phyloP scores from a whole-genome alignment of 2,888 invertebrate species.

The Cremastobaeus sp. region DNA sequence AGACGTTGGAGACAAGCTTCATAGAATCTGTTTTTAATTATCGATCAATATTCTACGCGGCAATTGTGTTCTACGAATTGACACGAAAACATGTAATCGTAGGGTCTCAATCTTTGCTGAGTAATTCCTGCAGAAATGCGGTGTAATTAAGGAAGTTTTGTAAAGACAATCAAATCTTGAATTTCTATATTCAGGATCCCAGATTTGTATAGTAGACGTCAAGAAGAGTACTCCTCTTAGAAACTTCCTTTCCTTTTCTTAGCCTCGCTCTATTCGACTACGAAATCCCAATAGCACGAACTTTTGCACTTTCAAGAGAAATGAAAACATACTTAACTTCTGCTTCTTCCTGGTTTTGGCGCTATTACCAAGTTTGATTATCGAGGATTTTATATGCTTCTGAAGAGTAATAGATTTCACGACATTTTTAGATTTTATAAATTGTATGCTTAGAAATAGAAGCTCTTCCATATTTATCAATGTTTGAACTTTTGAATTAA shows the following conservation, averaged over 20 bases:
- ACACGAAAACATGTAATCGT: slow-evolving; percentile 49
- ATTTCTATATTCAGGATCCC: slow-evolving; percentile 60
- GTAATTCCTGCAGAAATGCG: slow-evolving; percentile 66
- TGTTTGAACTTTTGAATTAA: not conserved
- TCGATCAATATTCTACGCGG: slow-evolving; percentile 16
- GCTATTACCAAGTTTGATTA: slow-evolving; percentile 37
- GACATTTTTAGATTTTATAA: slow-evolving; percentile 15
- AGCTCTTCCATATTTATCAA: not conserved
- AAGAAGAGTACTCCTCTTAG: slow-evolving; percentile 28
- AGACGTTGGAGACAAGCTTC: not conserved
- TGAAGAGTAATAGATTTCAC: slow-evolving; percentile 32
- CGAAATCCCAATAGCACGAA: slow-evolving; percentile 60
- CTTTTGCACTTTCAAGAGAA: slow-evolving; percentile 53
- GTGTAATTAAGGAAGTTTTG: slow-evolving; percentile 77
- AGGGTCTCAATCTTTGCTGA: slow-evolving; percentile 39
- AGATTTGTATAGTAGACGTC: slow-evolving; percentile 58
- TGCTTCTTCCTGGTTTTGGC: slow-evolving; percentile 22
- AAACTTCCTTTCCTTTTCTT: slow-evolving; percentile 27
- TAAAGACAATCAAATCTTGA: slow-evolving; percentile 71
- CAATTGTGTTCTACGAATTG: slow-evolving; percentile 41
- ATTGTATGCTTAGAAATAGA: too few species aligned
- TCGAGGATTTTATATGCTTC: slow-evolving; percentile 25
- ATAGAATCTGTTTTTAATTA: slow-evolving; percentile 22
- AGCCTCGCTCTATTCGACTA: slow-evolving; percentile 22
- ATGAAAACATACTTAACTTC: slow-evolving; percentile 54